Percentiles rank a stretch among this genome's conserved stretches.
Conservation (phyloP, 2,888 invertebrate genomes). For the Lithophane socia region DNA sequence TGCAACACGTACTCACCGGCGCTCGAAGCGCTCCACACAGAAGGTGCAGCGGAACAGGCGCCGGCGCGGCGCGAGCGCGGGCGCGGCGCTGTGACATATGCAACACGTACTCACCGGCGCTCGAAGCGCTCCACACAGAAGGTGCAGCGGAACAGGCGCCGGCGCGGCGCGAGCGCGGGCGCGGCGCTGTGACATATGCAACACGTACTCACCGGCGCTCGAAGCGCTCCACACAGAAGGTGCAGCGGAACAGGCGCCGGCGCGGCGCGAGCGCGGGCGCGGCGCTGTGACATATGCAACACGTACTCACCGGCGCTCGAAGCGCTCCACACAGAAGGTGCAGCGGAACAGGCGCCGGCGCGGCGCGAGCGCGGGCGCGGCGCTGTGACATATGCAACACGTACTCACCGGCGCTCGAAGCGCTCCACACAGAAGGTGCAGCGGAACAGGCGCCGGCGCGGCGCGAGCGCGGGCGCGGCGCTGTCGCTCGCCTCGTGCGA, state of each 20-base stretch:
- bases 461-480: slow-evolving; percentile 49
- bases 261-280: too few species aligned
- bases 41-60: slow-evolving; percentile 86
- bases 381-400: slow-evolving; percentile 24
- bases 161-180: too few species aligned
- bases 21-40: slow-evolving; percentile 86
- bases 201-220: too few species aligned
- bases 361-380: slow-evolving; percentile 55
- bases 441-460: slow-evolving; percentile 82
- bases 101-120: too few species aligned
- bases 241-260: too few species aligned
- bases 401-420: slow-evolving; percentile 80
- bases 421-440: slow-evolving; percentile 86
- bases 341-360: slow-evolving; percentile 67
- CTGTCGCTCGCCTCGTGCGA: slow-evolving; percentile 76
- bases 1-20: slow-evolving; percentile 66
- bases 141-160: too few species aligned
- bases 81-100: slow-evolving; percentile 35
- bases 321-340: too few species aligned
- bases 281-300: too few species aligned
- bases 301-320: too few species aligned
- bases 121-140: too few species aligned
- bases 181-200: too few species aligned
- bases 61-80: slow-evolving; percentile 69
- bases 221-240: too few species aligned